Evolutionary conservation across 2,888 invertebrate species (phyloP), one percentile per base, ranked within the genome.

Genomic region (Thalpophila matura): DNA sequence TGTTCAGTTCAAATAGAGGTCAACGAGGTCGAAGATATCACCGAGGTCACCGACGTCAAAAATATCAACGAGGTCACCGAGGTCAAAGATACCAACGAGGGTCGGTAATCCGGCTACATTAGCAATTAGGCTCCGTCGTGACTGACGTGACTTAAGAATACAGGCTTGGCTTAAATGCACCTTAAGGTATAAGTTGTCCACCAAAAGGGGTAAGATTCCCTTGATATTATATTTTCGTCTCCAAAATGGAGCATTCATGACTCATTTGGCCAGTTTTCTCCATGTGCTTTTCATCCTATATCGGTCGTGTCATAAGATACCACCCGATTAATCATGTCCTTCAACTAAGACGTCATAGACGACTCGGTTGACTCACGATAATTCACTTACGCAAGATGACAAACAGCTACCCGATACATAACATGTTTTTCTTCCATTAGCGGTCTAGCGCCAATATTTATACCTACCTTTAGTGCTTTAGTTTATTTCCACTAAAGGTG

Each of bases 381-480:
- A 64, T 67, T 57, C 20, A 66, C 58, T 68, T 35, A 69, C 62
- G 18, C 35, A 47, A 47, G 35, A 70, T 55, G 64, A 67, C 71
- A 47, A 70, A 63, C 64, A 22, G 10, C 10, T 6, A 68, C 35
- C 40, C 12, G 7, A 50, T 46, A 49, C 10, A 26, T 40, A 24
- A 33, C 70, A 35, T 42, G 54, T 70, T 70, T 54, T 66, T 70
- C 63, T 70, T 62, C 40, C 45, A 66, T 70, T 62, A 65, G 20
- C 12, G 35, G 29, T 1, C 9, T 29, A 10, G 33, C 60, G 49
- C 35, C 35, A 50, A 31, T 42, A 33, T 33, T 10, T 38, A n/a
- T 64, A 40, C 27, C 27, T 24, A 3, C 7, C 2, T 7, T 38
- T 4, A n/a, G 27, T 40, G 31, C 6, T n/a, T 2, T 4, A 10